Evolutionary conservation across 2,888 invertebrate species (phyloP).

Genomic region (Aphodius sticticus): DNA sequence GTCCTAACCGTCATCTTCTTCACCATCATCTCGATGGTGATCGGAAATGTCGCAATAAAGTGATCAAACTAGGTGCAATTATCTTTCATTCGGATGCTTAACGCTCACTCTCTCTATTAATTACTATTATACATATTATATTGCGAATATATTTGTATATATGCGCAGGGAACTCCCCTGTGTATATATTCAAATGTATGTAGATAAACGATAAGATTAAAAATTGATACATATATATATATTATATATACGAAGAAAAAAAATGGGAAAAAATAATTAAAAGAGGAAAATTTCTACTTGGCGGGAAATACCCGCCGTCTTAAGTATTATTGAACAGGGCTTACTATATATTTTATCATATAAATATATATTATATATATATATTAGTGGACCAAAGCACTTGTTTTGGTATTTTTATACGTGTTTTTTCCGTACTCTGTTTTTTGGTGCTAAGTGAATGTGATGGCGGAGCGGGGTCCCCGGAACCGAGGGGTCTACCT

Average conservation of each 20-base stretch:
- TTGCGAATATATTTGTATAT: neutral
- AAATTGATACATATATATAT: neutral
- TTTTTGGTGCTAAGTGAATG: constrained; percentile 57
- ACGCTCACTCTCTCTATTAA: constrained; percentile 40
- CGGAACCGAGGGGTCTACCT: constrained; percentile 34
- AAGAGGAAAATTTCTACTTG: constrained; percentile 27
- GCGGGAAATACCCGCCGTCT: constrained; percentile 41
- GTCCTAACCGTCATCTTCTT: constrained; percentile 55
- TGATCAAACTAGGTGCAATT: constrained; percentile 35
- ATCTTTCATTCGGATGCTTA: constrained; percentile 39
- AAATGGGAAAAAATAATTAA: constrained; percentile 27
- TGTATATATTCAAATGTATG: neutral
- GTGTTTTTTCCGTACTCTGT: constrained; percentile 58
- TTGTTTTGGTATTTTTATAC: constrained; percentile 59
- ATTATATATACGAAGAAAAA: constrained; percentile 19
- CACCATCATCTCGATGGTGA: constrained; percentile 53
- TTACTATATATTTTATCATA: constrained; percentile 51
- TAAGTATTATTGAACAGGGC: constrained; percentile 59
- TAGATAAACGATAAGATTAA: constrained; percentile 13
- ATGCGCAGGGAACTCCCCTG: neutral
- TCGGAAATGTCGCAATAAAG: constrained; percentile 39
- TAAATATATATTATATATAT: constrained; percentile 46
- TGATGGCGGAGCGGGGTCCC: constrained; percentile 45
- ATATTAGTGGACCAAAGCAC: constrained; percentile 57
- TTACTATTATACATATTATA: neutral